Percentiles rank a stretch among this genome's conserved stretches.
phyloP scores from a whole-genome alignment of 2,888 invertebrate species.

The Xylota sylvarum region DNA sequence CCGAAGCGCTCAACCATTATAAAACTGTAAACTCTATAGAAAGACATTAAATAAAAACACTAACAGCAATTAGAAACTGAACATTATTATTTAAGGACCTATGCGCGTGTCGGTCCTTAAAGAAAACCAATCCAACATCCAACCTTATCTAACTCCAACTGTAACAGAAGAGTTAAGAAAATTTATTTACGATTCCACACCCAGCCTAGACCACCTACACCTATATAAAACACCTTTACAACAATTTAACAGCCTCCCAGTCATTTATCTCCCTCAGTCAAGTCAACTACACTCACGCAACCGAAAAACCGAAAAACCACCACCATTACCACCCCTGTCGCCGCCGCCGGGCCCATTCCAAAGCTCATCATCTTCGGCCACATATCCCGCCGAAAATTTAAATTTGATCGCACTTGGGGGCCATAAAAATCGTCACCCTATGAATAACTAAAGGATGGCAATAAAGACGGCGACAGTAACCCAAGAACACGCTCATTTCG shows the following conservation, averaged over 20 bases:
- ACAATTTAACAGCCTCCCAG: conserved; percentile 24
- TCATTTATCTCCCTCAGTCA: conserved; percentile 57
- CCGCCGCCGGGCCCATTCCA: conserved; percentile 7
- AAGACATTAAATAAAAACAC: background rate
- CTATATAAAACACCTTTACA: conserved; percentile 32
- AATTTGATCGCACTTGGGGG: conserved; percentile 65
- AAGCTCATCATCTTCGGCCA: conserved; percentile 33
- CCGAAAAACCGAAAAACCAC: conserved; percentile 12
- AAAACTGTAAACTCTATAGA: too few relatives aligned
- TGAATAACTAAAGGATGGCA: conserved; percentile 69
- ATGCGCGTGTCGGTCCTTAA: conserved; percentile 12
- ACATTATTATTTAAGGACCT: conserved; percentile 12
- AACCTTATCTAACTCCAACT: conserved; percentile 12
- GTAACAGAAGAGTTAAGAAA: background rate
- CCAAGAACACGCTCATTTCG: conserved; percentile 59
- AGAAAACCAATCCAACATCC: background rate
- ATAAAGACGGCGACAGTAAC: conserved; percentile 75
- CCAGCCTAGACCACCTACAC: background rate
- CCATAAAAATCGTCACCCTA: conserved; percentile 74
- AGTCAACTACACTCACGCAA: background rate
- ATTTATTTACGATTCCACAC: conserved; percentile 6
- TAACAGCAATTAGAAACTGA: background rate
- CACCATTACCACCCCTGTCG: background rate
- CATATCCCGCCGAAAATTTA: conserved; percentile 54
- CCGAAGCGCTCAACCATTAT: too few relatives aligned